phyloP scores from a whole-genome alignment of 2,888 invertebrate genomes.

The Allophyes oxyacanthae region DNA sequence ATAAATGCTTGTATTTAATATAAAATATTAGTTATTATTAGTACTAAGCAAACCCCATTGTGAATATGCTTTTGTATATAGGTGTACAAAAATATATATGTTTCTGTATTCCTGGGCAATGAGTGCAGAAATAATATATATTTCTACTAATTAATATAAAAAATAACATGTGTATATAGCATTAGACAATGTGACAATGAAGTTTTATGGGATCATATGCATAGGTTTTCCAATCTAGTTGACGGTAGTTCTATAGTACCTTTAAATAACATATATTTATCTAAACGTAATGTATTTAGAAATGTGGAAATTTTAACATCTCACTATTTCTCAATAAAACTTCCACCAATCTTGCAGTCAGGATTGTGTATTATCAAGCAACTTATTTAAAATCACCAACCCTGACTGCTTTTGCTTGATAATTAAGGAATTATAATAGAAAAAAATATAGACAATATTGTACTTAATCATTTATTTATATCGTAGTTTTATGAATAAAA shows the following conservation, averaged over 20 bases:
- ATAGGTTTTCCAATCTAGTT: conserved; percentile 44
- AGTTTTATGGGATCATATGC: conserved; percentile 54
- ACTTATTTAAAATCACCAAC: conserved; percentile 1
- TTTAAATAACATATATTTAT: no score
- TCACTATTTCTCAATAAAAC: conserved; percentile 1
- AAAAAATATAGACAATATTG: conserved; percentile 4
- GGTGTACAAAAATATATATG: conserved; percentile 52
- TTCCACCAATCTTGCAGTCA: conserved; percentile 7
- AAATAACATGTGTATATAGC: conserved; percentile 37
- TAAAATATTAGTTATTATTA: conserved; percentile 13
- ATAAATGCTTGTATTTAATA: conserved; percentile 17
- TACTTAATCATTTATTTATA: conserved; percentile 7
- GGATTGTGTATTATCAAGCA: conserved; percentile 3
- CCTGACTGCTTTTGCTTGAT: conserved; percentile 19
- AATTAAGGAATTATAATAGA: background rate
- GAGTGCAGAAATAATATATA: conserved; percentile 74
- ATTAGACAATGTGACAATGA: conserved; percentile 34
- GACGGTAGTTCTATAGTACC: conserved; percentile 6
- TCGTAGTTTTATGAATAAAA: background rate
- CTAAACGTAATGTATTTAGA: background rate
- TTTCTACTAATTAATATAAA: conserved; percentile 8
- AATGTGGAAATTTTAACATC: conserved; percentile 7
- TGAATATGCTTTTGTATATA: conserved; percentile 51
- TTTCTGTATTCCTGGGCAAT: conserved; percentile 86
- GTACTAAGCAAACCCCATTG: conserved; percentile 66